phyloP scores from a whole-genome alignment of 1,140 invertebrate genomes.

The Venturia canescens region DNA sequence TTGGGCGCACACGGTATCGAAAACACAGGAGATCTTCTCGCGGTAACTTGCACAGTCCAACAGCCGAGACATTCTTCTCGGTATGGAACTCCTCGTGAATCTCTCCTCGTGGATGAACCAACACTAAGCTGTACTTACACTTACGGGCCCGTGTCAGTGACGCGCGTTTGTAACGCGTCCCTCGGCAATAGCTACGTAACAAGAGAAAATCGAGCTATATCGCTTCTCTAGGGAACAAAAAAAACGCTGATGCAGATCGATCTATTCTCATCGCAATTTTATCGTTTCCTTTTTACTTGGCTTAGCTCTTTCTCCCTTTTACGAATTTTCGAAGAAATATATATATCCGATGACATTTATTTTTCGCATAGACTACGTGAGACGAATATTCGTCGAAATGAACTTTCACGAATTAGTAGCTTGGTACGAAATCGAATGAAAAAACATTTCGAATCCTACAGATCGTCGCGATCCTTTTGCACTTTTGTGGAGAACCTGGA shows the following conservation, averaged over 20 bases:
- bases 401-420: no score
- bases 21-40: constrained; percentile 47
- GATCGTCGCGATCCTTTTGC: no score
- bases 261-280: background rate
- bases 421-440: no score
- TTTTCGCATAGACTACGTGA: no score
- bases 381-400: no score
- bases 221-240: background rate
- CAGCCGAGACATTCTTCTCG: background rate
- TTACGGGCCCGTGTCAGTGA: background rate
- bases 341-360: no score
- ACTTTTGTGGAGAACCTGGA: no score
- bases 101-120: constrained; percentile 3
- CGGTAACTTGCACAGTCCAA: constrained; percentile 23
- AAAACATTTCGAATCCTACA: no score
- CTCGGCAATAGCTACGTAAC: background rate
- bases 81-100: constrained; percentile 16
- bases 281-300: constrained; percentile 8
- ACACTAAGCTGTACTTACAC: constrained; percentile 13
- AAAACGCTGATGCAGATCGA: constrained; percentile 9
- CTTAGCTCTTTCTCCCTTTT: background rate
- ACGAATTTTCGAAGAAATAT: background rate
- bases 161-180: background rate
- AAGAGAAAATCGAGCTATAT: constrained; percentile 5
- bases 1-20: background rate